Evolutionary conservation across 2,797 vertebrate species (phyloP).

Genomic region (Moxostoma hubbsi): DNA sequence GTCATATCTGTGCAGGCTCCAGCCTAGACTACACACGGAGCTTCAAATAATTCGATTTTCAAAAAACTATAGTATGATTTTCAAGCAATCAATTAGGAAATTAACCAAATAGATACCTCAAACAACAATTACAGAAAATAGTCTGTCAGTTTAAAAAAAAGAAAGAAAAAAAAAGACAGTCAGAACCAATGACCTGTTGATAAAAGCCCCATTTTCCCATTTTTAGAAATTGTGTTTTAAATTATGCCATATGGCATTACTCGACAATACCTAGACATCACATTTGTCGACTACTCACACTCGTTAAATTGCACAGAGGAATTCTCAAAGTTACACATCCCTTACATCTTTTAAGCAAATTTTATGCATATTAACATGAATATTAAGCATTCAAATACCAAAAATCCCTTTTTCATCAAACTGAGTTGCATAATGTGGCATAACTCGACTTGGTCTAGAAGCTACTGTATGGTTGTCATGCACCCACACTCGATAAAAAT

Average conservation of each 20-base stretch:
- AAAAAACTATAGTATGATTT: background rate
- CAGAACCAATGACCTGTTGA: background rate
- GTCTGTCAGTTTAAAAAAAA: background rate
- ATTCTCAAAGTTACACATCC: background rate
- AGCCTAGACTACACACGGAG: constrained; percentile 8
- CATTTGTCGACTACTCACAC: background rate
- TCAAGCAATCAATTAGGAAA: background rate
- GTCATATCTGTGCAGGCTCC: constrained; percentile 63
- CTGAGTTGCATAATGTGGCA: too few relatives aligned
- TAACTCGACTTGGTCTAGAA: too few relatives aligned
- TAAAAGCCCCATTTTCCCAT: background rate
- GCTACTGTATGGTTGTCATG: too few relatives aligned
- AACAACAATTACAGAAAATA: background rate
- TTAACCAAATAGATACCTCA: background rate
- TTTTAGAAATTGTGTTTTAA: background rate
- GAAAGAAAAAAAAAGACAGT: too few relatives aligned
- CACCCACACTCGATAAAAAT: too few relatives aligned
- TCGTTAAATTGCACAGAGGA: background rate
- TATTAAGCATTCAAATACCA: too few relatives aligned
- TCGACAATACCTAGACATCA: background rate
- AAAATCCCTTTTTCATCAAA: too few relatives aligned
- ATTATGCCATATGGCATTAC: background rate
- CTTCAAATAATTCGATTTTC: background rate
- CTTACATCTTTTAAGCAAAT: too few relatives aligned
- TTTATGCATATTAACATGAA: too few relatives aligned